Percentiles rank a stretch among this genome's conserved stretches.
Evolutionary conservation across 1,140 invertebrate genomes (phyloP).

Genomic region (Heliconius hewitsoni): DNA sequence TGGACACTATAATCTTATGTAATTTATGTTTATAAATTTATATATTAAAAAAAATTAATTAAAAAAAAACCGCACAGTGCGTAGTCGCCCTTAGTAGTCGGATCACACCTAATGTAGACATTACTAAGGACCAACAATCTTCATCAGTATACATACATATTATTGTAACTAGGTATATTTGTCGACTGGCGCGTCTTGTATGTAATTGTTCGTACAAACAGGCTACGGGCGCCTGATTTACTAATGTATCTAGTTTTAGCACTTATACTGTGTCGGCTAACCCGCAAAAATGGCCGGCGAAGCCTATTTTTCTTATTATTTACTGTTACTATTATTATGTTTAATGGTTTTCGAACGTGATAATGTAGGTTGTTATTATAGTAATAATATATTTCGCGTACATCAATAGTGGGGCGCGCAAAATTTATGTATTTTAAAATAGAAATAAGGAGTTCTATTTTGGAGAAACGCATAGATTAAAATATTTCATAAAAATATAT

Average conservation of each 20-base stretch:
- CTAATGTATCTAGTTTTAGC: slow-evolving; percentile 77
- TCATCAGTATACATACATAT: slow-evolving; percentile 46
- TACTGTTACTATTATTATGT: slow-evolving; percentile 15
- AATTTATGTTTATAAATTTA: not conserved
- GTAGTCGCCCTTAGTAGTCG: slow-evolving; percentile 16
- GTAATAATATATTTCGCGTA: not conserved
- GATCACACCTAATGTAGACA: slow-evolving; percentile 32
- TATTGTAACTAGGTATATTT: slow-evolving; percentile 63
- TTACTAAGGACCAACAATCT: slow-evolving; percentile 40
- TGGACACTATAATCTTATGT: slow-evolving; percentile 11
- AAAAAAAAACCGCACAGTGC: not conserved
- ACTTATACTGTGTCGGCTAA: slow-evolving; percentile 60
- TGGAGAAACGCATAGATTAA: too few relatives aligned
- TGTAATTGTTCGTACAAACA: slow-evolving; percentile 77
- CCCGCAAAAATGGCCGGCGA: slow-evolving; percentile 44
- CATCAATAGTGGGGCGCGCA: too few relatives aligned
- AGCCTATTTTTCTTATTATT: slow-evolving; percentile 22
- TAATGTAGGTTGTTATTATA: not conserved
- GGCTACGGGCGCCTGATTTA: slow-evolving; percentile 66
- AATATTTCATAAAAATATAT: too few relatives aligned
- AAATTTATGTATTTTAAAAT: too few relatives aligned
- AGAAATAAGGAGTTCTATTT: too few relatives aligned
- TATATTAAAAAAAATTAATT: too few relatives aligned
- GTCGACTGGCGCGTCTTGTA: slow-evolving; percentile 71
- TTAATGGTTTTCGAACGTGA: not conserved